phyloP scores from a whole-genome alignment of 2,797 vertebrate genomes.

The Galago senegalensis region DNA sequence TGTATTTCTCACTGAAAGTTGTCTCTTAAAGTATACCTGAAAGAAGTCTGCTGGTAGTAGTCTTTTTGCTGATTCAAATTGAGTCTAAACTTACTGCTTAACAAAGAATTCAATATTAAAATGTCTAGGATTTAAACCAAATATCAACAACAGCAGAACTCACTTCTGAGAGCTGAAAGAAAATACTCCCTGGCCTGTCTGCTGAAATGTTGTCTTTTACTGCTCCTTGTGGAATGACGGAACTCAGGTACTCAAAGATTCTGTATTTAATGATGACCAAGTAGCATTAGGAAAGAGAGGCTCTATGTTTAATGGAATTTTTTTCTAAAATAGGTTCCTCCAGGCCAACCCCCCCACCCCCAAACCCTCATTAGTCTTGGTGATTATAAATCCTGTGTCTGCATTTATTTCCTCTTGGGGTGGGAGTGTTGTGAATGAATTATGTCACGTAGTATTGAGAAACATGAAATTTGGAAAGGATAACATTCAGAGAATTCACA shows the following conservation, averaged over 20 bases:
- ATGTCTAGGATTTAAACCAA: slow-evolving; percentile 41
- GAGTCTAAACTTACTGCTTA: slow-evolving; percentile 21
- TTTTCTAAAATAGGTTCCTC: neutral
- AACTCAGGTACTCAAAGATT: neutral
- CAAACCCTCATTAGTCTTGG: neutral
- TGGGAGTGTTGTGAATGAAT: neutral
- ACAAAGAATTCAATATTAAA: slow-evolving; percentile 44
- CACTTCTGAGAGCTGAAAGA: slow-evolving; percentile 2
- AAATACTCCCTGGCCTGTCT: neutral
- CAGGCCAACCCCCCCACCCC: too few relatives aligned
- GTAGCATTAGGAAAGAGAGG: slow-evolving; percentile 53
- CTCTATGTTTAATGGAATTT: slow-evolving; percentile 45
- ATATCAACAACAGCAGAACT: neutral
- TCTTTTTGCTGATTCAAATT: neutral
- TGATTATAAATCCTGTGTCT: slow-evolving; percentile 68
- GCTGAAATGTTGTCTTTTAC: slow-evolving; percentile 28
- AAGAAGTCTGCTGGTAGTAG: slow-evolving; percentile 5
- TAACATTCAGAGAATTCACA: slow-evolving; percentile 3
- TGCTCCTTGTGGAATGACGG: neutral
- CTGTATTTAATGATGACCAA: neutral
- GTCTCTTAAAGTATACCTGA: slow-evolving; percentile 16
- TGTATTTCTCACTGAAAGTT: neutral
- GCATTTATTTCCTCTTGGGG: slow-evolving; percentile 47
- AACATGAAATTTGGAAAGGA: slow-evolving; percentile 38
- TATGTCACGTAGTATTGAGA: slow-evolving; percentile 14